Evolutionary conservation across 2,113 vertebrate genomes (phyloP), one percentile per base, ranked within the genome.

Genomic region (Gorsachius goisagi): DNA sequence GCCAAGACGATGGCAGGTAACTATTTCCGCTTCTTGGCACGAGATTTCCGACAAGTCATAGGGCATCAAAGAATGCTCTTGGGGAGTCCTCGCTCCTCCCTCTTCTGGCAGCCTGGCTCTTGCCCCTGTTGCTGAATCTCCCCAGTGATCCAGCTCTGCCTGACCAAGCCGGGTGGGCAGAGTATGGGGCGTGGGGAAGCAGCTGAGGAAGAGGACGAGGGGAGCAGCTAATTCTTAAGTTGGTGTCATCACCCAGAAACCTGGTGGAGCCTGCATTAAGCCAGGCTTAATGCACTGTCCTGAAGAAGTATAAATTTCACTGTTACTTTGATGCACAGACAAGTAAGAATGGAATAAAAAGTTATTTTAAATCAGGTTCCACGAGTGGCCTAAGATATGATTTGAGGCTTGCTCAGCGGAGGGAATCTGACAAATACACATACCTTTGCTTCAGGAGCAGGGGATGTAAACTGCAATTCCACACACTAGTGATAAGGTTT

Each of bases 1-100:
- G 99, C 64, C 98, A 98, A 75, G 99, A 99, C 6, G 99, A 99
- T 4, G 98, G 97, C 97, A 99, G 99, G 99, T 99, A 98, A 97
- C 0, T 6, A n/a, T 50, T 66, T 74, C 33, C 2, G 1, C 35
- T 56, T 16, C 72, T 55, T 28, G 26, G 33, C 59, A 12, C 11
- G 2, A 2, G 4, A 10, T 50, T 76, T 27, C 52, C 1, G 0
- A 27, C 32, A 13, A 27, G 12, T 11, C 23, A 32, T 32, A 47
- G 49, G 21, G 56, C 28, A 19, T 17, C 3, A 2, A 64, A 37
- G 49, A 28, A 9, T 5, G 8, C 24, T 62, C 10, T 27, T 9
- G 22, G 53, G 76, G 60, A 68, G 24, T 11, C 8, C 35, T 66
- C 0, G 0, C 60, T 79, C 32, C 12, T 60, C 55, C 27, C 9